A percentile compares a stretch with the other conserved stretches of the same genome.
phyloP scores from a whole-genome alignment of 2,888 invertebrate species.

The Seladonia tumulorum region DNA sequence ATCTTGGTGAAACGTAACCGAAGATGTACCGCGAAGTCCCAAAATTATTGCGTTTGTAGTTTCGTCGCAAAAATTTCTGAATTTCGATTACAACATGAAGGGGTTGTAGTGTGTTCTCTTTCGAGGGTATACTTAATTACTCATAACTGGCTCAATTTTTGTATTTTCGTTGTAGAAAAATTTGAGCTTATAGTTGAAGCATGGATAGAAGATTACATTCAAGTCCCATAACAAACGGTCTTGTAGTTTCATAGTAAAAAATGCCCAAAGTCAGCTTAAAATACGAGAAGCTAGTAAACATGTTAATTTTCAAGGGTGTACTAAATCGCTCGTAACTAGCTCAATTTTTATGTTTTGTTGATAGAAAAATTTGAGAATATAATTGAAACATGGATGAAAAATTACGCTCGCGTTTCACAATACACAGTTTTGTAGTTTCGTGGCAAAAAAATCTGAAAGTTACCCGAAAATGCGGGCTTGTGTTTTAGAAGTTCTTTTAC shows the following conservation, averaged over 20 bases:
- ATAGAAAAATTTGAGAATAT: neutral
- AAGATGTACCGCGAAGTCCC: neutral
- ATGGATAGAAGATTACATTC: neutral
- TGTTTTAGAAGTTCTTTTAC: neutral
- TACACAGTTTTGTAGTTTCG: neutral
- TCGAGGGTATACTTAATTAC: neutral
- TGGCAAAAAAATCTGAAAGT: neutral
- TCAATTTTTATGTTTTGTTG: neutral
- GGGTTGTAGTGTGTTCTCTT: neutral
- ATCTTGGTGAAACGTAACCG: neutral
- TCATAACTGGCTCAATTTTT: neutral
- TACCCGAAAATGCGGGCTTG: neutral
- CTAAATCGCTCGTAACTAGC: neutral
- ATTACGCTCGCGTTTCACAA: neutral
- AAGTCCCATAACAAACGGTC: neutral
- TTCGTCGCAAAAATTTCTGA: neutral
- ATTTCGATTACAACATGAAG: neutral
- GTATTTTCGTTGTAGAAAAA: neutral
- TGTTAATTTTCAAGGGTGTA: neutral
- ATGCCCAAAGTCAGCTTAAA: no score
- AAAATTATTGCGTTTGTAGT: neutral
- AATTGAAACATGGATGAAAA: neutral
- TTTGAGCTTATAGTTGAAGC: neutral
- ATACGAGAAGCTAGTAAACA: no score
- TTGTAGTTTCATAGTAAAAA: neutral